A percentile compares a stretch with the other conserved stretches of the same genome.
phyloP scores from a whole-genome alignment of 2,797 vertebrate genomes.

The Sebastes trivittatus region DNA sequence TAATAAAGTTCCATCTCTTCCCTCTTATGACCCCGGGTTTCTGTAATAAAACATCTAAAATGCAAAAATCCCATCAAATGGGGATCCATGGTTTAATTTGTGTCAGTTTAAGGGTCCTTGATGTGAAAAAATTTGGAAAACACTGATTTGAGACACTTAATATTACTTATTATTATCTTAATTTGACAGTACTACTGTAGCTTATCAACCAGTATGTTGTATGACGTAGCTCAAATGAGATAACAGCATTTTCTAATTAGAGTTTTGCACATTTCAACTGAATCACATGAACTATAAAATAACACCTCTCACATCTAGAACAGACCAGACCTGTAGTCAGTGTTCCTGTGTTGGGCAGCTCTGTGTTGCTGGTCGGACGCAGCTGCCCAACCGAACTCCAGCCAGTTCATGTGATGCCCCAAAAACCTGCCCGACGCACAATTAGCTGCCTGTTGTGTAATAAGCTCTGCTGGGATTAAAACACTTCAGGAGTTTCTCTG shows the following conservation, averaged over 20 bases:
- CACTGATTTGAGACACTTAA: not conserved
- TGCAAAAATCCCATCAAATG: too few relatives aligned
- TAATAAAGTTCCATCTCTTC: too few relatives aligned
- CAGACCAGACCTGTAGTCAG: not conserved
- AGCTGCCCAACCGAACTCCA: slow-evolving; percentile 30
- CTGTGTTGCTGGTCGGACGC: slow-evolving; percentile 24
- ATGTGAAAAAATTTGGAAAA: too few relatives aligned
- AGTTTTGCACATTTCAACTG: not conserved
- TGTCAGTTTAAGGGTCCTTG: too few relatives aligned
- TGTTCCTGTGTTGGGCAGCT: slow-evolving; percentile 32
- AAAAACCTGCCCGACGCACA: slow-evolving; percentile 37
- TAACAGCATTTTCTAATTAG: not conserved
- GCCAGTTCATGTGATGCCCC: slow-evolving; percentile 56
- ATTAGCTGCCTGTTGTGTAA: slow-evolving; percentile 57
- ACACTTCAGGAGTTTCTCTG: slow-evolving; percentile 47
- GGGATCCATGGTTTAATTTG: too few relatives aligned
- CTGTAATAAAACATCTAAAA: too few relatives aligned
- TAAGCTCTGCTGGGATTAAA: slow-evolving; percentile 47
- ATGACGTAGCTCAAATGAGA: not conserved
- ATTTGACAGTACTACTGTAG: not conserved
- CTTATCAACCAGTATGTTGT: not conserved
- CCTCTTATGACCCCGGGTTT: too few relatives aligned
- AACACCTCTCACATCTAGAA: not conserved
- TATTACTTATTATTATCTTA: not conserved
- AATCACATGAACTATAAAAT: not conserved